A percentile compares a stretch with the other conserved stretches of the same genome.
Evolutionary conservation across 2,888 invertebrate genomes (phyloP).

Genomic region (Hipparchia sbordonii): DNA sequence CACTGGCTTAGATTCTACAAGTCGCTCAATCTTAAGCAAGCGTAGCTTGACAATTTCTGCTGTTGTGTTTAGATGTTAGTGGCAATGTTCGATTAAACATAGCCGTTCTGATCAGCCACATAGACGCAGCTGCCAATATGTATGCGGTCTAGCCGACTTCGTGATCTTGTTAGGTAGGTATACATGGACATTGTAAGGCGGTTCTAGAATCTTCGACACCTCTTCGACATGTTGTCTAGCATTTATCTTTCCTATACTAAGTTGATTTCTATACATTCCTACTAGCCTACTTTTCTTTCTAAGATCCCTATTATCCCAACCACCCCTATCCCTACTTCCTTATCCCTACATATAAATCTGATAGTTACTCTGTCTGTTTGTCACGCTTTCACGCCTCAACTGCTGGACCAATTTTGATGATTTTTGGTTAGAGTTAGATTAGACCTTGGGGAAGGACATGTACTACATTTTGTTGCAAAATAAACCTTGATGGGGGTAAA

Average conservation of each 20-base stretch:
- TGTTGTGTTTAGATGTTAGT: constrained; percentile 37
- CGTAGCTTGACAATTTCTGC: constrained; percentile 31
- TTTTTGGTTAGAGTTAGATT: too few species aligned
- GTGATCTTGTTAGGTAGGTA: constrained; percentile 35
- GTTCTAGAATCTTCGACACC: constrained; percentile 5
- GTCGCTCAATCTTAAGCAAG: constrained; percentile 15
- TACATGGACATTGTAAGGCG: constrained; percentile 24
- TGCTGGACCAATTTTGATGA: too few species aligned
- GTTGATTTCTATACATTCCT: neutral
- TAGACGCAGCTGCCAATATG: constrained; percentile 51
- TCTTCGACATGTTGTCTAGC: neutral
- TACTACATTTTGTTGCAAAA: too few species aligned
- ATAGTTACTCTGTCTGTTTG: too few species aligned
- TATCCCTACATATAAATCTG: too few species aligned
- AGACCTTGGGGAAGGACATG: too few species aligned
- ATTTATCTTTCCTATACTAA: neutral
- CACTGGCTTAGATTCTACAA: neutral
- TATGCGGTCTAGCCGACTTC: constrained; percentile 42
- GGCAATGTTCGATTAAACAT: constrained; percentile 39
- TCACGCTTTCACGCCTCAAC: too few species aligned
- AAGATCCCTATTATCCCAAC: too few species aligned
- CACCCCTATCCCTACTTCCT: too few species aligned
- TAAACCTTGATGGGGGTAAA: too few species aligned
- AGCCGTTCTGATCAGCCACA: constrained; percentile 31
- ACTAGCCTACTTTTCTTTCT: too few species aligned